Evolutionary conservation across 2,797 vertebrate genomes (phyloP).

Genomic region (Bothrops alternatus): DNA sequence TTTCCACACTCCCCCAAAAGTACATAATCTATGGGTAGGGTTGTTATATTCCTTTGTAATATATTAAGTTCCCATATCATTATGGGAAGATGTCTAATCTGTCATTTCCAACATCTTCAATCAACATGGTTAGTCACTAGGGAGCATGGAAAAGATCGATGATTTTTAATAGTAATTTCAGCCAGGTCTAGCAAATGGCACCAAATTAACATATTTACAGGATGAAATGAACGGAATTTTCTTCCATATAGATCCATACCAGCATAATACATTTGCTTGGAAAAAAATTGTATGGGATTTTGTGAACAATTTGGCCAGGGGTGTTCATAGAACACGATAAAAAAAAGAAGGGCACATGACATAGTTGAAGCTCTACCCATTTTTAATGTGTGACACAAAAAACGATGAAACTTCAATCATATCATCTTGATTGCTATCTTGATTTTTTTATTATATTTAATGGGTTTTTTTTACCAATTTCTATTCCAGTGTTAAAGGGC

Average conservation of each 20-base stretch:
- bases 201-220: background rate
- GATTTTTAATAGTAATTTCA: background rate
- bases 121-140: background rate
- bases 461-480: background rate
- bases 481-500: background rate
- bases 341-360: background rate
- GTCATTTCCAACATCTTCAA: background rate
- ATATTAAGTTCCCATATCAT: background rate
- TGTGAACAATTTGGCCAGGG: background rate
- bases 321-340: background rate
- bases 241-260: background rate
- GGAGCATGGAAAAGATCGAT: background rate
- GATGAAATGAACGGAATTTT: background rate
- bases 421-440: background rate
- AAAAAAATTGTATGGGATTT: background rate
- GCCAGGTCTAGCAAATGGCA: background rate
- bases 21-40: background rate
- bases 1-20: background rate
- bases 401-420: background rate
- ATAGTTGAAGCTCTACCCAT: background rate
- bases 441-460: background rate
- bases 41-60: background rate
- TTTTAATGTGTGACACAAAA: background rate
- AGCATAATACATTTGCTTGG: background rate
- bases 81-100: background rate